Evolutionary conservation across 1,140 invertebrate species (phyloP).

Genomic region (Lucilia cuprina): DNA sequence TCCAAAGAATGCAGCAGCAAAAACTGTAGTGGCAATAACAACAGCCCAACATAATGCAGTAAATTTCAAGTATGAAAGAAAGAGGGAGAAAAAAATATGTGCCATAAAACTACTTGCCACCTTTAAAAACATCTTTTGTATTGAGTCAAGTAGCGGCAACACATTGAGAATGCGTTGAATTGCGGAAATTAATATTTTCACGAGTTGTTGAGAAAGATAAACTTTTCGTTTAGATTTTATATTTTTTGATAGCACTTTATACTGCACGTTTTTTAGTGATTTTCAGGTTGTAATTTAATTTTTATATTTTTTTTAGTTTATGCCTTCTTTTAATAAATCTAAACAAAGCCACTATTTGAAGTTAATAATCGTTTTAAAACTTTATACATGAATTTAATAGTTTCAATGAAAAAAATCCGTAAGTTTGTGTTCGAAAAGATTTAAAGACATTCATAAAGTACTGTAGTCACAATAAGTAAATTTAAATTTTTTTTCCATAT

Average conservation of each 20-base stretch:
- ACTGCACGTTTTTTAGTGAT: not conserved
- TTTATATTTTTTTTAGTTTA: not conserved
- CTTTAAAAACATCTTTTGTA: slow-evolving; percentile 1
- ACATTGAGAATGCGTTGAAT: slow-evolving; percentile 7
- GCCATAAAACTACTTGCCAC: slow-evolving; percentile 3
- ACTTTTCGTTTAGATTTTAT: not conserved
- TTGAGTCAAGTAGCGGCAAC: slow-evolving; percentile 9
- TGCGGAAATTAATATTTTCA: slow-evolving; percentile 8
- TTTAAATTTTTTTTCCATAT: not conserved
- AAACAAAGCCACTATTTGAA: not conserved
- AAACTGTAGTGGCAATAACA: not conserved
- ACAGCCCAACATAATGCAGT: not conserved
- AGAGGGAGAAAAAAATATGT: not conserved
- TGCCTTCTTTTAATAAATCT: not conserved
- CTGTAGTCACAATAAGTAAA: slow-evolving; percentile 23
- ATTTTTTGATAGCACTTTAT: no score
- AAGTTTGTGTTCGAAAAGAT: not conserved
- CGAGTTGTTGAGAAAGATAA: not conserved
- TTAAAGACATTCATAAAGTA: slow-evolving; percentile 27
- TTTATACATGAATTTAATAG: not conserved
- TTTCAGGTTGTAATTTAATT: not conserved
- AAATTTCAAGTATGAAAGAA: not conserved
- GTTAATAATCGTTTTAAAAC: not conserved
- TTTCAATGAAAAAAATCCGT: not conserved
- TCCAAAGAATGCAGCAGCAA: not conserved